Evolutionary conservation across 2,888 invertebrate genomes (phyloP), one percentile per base, ranked within the genome.

Genomic region (Nemoura dubitans): DNA sequence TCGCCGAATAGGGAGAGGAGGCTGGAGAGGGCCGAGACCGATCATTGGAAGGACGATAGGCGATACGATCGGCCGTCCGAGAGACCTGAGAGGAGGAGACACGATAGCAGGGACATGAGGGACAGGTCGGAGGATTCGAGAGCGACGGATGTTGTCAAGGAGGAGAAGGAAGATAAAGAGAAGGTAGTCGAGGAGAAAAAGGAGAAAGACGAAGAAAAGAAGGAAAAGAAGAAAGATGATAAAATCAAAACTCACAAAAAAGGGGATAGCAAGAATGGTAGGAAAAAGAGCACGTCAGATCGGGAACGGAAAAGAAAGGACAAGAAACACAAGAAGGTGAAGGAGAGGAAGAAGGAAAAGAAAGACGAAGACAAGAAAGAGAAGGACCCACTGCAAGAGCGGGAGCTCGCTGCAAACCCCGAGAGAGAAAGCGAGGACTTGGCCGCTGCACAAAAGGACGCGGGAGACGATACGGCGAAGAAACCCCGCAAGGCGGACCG

Each of bases 401-500:
- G 90, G 89, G 91, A 90, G 26, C 90, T 89, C 76, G 87, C 88
- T 86, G 87, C 85, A 86, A 88, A 88, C 43, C 80, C 82, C 86
- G 88, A 83, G 86, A 87, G 84, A 83, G 86, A 85, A 83, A 85
- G 87, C 87, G 87, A 86, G 78, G 76, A 86, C n/a, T 85, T 87
- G 82, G 83, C 76, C 30, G 86, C 30, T 10, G 82, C 42, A 88
- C 87, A 86, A 42, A 86, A 10, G 90, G 1, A 90, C 90, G 83
- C 90, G 90, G 85, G 88, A 90, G 90, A 91, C 90, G 90, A 83
- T 26, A 36, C 10, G 26, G 77, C 10, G 86, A 76, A 86, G 42
- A 88, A 88, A 42, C 88, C 89, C 3, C 87, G 89, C 25, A 80
- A 88, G 2, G 86, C 90, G 28, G 93, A 94, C 90, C 92, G 94